Evolutionary conservation across 1,140 invertebrate genomes (phyloP).

Genomic region (Drosophila chauvacae): DNA sequence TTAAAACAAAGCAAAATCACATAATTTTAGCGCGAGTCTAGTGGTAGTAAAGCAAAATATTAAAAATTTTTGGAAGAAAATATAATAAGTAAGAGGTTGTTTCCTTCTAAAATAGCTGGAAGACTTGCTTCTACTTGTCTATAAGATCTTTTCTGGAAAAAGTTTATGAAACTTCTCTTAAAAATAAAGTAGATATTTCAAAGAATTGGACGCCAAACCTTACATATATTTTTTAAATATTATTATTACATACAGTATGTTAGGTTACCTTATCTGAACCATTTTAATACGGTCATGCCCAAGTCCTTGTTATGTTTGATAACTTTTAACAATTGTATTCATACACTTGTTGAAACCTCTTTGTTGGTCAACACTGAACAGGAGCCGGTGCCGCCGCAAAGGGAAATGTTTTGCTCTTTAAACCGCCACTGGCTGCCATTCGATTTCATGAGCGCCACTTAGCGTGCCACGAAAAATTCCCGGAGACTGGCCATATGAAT

Average conservation of each 20-base stretch:
- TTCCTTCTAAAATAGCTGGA: no score
- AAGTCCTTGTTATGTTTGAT: neutral
- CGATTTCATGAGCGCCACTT: constrained; percentile 78
- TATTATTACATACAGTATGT: neutral
- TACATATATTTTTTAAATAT: no score
- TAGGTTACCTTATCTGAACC: neutral
- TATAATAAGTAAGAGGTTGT: no score
- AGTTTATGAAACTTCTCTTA: no score
- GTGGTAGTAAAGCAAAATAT: no score
- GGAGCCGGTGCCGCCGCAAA: constrained; percentile 30
- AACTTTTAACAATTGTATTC: neutral
- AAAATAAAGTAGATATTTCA: no score
- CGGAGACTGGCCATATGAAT: constrained; percentile 59
- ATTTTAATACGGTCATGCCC: neutral
- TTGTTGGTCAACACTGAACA: constrained; percentile 2
- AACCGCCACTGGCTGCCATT: constrained; percentile 61
- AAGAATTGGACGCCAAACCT: no score
- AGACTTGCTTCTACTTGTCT: no score
- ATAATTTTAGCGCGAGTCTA: no score
- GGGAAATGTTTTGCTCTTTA: constrained; percentile 79
- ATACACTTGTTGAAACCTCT: constrained; percentile 6
- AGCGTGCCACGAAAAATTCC: constrained; percentile 57
- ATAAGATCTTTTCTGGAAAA: no score
- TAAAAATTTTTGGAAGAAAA: no score
- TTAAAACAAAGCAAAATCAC: no score